Conservation (phyloP, 2,888 invertebrate genomes). For the Steromphala cineraria region DNA sequence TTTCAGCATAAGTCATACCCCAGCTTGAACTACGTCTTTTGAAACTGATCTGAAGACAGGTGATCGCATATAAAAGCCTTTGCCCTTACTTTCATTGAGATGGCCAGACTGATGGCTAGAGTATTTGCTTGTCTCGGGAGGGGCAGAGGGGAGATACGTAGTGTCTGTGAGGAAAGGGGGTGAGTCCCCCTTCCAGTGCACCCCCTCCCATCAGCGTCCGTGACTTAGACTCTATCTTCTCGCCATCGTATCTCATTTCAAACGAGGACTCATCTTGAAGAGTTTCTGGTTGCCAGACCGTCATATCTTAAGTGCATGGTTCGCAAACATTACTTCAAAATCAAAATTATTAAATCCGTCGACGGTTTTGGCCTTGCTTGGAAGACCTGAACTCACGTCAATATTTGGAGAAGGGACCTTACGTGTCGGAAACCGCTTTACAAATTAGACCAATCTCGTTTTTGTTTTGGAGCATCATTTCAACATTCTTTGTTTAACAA, state of each 20-base stretch:
- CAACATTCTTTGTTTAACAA: constrained; percentile 33
- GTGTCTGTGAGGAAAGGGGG: neutral
- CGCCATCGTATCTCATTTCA: constrained; percentile 17
- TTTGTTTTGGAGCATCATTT: constrained; percentile 16
- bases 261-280: constrained; percentile 13
- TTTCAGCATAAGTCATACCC: constrained; percentile 17
- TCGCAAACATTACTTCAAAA: constrained; percentile 19
- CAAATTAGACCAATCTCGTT: constrained; percentile 18
- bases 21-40: neutral
- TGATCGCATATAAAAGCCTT: neutral
- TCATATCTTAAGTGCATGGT: constrained; percentile 28
- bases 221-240: neutral
- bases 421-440: neutral
- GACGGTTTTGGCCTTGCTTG: neutral
- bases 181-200: neutral
- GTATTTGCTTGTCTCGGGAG: constrained; percentile 19
- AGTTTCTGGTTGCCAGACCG: constrained; percentile 17
- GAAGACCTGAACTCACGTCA: neutral
- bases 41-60: neutral
- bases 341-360: constrained; percentile 24
- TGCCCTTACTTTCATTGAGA: constrained; percentile 3
- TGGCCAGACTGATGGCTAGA: neutral
- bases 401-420: neutral
- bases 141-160: neutral
- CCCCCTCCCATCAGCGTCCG: neutral